phyloP scores from a whole-genome alignment of 2,797 vertebrate genomes.

The Champsocephalus esox region DNA sequence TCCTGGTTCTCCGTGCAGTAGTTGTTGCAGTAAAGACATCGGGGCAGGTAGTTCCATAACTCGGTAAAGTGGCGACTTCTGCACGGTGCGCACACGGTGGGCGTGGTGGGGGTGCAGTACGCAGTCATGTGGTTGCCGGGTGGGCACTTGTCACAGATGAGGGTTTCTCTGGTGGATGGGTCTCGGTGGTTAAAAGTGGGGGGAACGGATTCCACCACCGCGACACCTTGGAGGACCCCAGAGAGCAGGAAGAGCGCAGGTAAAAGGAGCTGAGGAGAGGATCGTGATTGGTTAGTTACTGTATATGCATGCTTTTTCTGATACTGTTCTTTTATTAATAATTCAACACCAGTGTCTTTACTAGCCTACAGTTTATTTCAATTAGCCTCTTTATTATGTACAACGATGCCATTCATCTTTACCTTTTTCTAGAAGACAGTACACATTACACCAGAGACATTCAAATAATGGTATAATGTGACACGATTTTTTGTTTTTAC shows the following conservation, averaged over 20 bases:
- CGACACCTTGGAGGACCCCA: neutral
- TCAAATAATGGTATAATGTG: neutral
- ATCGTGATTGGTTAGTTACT: neutral
- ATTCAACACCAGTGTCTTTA: neutral
- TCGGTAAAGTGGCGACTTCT: constrained; percentile 65
- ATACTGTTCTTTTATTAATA: neutral
- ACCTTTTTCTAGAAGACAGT: neutral
- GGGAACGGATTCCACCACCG: neutral
- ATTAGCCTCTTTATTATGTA: neutral
- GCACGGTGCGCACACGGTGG: constrained; percentile 74
- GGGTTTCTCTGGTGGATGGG: neutral
- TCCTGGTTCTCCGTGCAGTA: constrained; percentile 71
- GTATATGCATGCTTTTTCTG: neutral
- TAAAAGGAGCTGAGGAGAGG: constrained; percentile 42
- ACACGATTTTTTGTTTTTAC: too few relatives aligned
- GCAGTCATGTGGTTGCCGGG: constrained; percentile 66
- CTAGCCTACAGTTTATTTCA: neutral
- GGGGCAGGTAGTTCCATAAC: constrained; percentile 80
- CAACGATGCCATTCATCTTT: neutral
- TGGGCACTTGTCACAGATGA: constrained; percentile 71
- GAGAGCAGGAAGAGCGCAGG: constrained; percentile 48
- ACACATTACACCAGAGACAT: too few relatives aligned
- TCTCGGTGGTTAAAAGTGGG: constrained; percentile 61
- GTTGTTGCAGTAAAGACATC: constrained; percentile 81
- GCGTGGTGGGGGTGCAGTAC: constrained; percentile 66